phyloP scores from a whole-genome alignment of 2,113 vertebrate species.

The Irena cyanogastra region DNA sequence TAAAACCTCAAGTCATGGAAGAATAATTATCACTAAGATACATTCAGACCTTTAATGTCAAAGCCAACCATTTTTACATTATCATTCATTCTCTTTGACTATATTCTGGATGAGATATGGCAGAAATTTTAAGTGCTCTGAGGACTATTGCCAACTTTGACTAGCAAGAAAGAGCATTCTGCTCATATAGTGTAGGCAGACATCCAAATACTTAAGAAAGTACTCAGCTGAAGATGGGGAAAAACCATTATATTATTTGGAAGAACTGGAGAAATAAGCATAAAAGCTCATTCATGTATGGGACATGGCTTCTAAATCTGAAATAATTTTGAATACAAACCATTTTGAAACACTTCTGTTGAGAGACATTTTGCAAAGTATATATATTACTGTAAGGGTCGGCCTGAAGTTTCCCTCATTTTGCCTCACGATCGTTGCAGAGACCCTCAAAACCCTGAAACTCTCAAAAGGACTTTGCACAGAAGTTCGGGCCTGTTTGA shows the following conservation, averaged over 20 bases:
- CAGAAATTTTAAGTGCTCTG: background rate
- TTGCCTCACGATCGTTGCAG: too few relatives aligned
- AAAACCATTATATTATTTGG: background rate
- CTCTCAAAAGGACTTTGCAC: too few relatives aligned
- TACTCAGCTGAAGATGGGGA: background rate
- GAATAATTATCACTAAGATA: background rate
- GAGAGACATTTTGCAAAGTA: background rate
- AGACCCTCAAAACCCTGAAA: too few relatives aligned
- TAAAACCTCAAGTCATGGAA: background rate
- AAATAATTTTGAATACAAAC: background rate
- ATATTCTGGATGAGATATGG: background rate
- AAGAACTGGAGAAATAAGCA: background rate
- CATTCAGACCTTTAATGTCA: background rate
- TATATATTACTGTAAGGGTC: too few relatives aligned
- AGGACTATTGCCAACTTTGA: background rate
- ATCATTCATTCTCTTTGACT: background rate
- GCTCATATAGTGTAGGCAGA: background rate
- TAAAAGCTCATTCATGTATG: background rate
- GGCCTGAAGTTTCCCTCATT: too few relatives aligned
- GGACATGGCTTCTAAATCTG: background rate
- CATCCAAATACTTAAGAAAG: background rate
- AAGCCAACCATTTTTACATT: background rate
- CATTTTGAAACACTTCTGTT: background rate
- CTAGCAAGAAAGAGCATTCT: background rate
- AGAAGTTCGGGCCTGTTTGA: too few relatives aligned